Conservation (phyloP, 1,140 invertebrate species). For the Holotrichia oblita region DNA sequence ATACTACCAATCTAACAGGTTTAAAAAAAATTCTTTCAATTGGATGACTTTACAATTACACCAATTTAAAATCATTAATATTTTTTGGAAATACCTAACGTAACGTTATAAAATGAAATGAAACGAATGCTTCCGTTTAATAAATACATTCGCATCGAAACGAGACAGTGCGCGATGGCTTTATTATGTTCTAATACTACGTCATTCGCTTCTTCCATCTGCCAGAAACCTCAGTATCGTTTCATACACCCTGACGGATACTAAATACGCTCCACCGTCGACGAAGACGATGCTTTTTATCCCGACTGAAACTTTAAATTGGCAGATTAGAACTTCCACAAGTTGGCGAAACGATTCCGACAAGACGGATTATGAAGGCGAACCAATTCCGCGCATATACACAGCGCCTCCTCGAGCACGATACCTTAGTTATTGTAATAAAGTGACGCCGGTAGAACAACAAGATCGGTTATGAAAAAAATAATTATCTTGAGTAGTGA, state of each 20-base stretch:
- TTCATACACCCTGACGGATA: not conserved
- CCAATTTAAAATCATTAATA: not conserved
- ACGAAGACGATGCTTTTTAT: not conserved
- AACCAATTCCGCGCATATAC: not conserved
- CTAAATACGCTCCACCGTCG: not conserved
- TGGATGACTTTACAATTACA: not conserved
- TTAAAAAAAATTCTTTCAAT: not conserved
- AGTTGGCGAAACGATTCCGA: not conserved
- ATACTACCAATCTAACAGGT: no score
- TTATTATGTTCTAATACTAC: not conserved
- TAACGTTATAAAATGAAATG: not conserved
- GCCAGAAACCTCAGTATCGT: not conserved
- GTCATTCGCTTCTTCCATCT: not conserved
- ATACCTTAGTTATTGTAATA: not conserved
- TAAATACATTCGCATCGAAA: not conserved
- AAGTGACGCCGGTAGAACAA: not conserved
- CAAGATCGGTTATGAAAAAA: not conserved
- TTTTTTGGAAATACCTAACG: not conserved
- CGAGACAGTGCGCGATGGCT: not conserved
- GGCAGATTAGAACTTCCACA: conserved; percentile 16
- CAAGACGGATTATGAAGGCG: not conserved
- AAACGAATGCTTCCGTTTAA: not conserved
- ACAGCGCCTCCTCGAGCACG: not conserved
- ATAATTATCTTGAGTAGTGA: not conserved
- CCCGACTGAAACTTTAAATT: conserved; percentile 11